These are phyloP conservation scores for Autographa gamma DNA, from an alignment of 2,888 invertebrate species.

Conservation along the genomic window DNA sequence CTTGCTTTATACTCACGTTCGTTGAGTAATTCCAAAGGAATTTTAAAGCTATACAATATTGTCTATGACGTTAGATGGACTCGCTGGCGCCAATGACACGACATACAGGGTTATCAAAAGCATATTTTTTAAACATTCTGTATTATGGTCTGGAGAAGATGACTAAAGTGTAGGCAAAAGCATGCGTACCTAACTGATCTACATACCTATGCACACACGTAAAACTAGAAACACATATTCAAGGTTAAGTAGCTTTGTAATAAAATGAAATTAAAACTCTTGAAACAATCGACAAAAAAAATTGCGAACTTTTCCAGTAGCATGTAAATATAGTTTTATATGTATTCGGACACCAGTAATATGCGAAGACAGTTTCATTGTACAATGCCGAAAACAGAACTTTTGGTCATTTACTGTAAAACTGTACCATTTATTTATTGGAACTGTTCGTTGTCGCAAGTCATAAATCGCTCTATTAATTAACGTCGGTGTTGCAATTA, in stretches of 20 bases:
- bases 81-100: constrained; percentile 68
- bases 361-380: too few species aligned
- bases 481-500: not conserved
- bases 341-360: too few species aligned
- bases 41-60: constrained; percentile 63
- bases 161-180: constrained; percentile 5
- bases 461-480: not conserved
- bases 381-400: too few species aligned
- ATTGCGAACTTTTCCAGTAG: too few species aligned
- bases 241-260: not conserved
- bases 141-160: constrained; percentile 5
- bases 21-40: constrained; percentile 70
- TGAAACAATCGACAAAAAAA: not conserved
- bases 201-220: too few species aligned
- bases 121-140: constrained; percentile 30
- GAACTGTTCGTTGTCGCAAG: too few species aligned
- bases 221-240: not conserved
- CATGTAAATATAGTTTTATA: too few species aligned
- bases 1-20: constrained; percentile 69
- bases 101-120: constrained; percentile 53
- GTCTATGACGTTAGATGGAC: constrained; percentile 63
- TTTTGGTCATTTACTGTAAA: too few species aligned
- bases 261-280: not conserved
- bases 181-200: too few species aligned
- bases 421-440: too few species aligned